phyloP scores from a whole-genome alignment of 2,797 vertebrate species.

The Melanotaenia trifasciata region DNA sequence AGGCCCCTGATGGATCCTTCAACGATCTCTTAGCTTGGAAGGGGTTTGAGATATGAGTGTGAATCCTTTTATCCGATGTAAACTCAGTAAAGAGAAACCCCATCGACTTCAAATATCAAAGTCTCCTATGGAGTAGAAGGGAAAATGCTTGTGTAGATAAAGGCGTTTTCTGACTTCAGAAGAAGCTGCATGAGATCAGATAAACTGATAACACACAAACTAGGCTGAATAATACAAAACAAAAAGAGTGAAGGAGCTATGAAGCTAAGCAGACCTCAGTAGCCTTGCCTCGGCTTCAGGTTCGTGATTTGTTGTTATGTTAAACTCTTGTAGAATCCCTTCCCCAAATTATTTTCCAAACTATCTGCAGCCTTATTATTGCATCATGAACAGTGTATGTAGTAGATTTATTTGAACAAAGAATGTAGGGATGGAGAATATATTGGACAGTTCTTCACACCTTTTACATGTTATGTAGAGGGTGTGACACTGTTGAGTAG shows the following conservation, averaged over 20 bases:
- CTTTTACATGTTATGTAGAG: not conserved
- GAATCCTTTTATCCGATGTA: constrained; percentile 9
- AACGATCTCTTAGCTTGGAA: constrained; percentile 34
- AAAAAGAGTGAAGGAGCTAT: not conserved
- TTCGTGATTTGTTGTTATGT: not conserved
- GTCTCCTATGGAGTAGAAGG: not conserved
- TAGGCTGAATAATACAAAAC: not conserved
- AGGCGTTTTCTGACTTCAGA: not conserved
- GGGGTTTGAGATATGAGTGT: constrained; percentile 35
- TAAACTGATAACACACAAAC: not conserved
- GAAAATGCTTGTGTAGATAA: not conserved
- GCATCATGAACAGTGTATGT: not conserved
- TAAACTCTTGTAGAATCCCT: not conserved
- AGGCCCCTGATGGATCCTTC: constrained; percentile 35
- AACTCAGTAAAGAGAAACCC: not conserved
- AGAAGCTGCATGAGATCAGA: not conserved
- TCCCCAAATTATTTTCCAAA: too few species aligned
- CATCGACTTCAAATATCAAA: constrained; percentile 1
- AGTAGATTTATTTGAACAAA: not conserved
- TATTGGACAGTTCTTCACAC: not conserved
- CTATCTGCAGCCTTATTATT: not conserved
- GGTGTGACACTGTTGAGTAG: too few species aligned
- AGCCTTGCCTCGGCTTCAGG: not conserved
- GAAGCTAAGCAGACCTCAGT: not conserved
- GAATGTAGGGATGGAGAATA: not conserved